phyloP scores from a whole-genome alignment of 1,140 invertebrate species.

The Colletes latitarsis region DNA sequence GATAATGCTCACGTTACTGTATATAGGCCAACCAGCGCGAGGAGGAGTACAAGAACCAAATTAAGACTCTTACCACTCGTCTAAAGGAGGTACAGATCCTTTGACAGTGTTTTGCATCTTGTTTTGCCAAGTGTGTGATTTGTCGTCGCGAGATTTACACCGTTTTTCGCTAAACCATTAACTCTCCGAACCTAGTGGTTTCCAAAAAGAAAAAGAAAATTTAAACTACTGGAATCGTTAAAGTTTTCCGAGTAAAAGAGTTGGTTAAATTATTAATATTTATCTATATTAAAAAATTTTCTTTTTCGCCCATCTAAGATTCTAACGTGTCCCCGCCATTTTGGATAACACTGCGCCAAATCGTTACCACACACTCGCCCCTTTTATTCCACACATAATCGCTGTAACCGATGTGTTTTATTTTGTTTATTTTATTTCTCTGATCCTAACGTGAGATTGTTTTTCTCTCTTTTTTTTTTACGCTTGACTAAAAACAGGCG shows the following conservation, averaged over 20 bases:
- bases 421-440: slow-evolving; percentile 22
- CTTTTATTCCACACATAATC: slow-evolving; percentile 45
- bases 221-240: too few relatives aligned
- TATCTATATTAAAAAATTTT: too few relatives aligned
- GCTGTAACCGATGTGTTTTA: slow-evolving; percentile 45
- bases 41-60: slow-evolving; percentile 99
- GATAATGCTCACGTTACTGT: slow-evolving; percentile 63
- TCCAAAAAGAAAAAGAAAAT: too few relatives aligned
- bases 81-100: slow-evolving; percentile 96
- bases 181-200: slow-evolving; percentile 3
- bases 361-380: neutral
- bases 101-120: slow-evolving; percentile 76
- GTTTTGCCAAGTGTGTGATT: slow-evolving; percentile 58
- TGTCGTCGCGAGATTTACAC: slow-evolving; percentile 58
- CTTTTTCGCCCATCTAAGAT: too few relatives aligned
- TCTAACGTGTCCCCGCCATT: too few relatives aligned
- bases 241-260: too few relatives aligned
- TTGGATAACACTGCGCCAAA: too few relatives aligned
- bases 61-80: slow-evolving; percentile 98
- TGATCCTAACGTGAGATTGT: slow-evolving; percentile 62
- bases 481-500: slow-evolving; percentile 85
- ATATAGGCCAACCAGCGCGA: slow-evolving; percentile 99
- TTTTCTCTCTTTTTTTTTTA: slow-evolving; percentile 72
- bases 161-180: slow-evolving; percentile 43
- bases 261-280: too few relatives aligned